These are phyloP conservation scores for Diachrysia chrysitis DNA, from an alignment of 2,888 invertebrate species.

Conservation along the genomic window DNA sequence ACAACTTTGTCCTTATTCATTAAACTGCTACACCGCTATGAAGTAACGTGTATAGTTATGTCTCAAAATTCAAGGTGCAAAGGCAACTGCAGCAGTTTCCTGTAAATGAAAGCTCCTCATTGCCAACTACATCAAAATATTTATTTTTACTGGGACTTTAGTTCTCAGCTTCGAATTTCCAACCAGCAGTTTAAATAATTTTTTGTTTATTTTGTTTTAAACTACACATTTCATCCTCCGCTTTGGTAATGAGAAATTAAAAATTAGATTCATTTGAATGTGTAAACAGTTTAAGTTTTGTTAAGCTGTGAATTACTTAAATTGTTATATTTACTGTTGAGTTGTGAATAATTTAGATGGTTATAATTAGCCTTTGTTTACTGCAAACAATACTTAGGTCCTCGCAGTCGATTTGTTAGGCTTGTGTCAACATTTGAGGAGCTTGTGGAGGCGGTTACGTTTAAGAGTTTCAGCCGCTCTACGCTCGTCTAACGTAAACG, in stretches of 20 bases:
- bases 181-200: slow-evolving; percentile 34
- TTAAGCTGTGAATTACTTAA: neutral
- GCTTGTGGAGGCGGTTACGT: slow-evolving; percentile 49
- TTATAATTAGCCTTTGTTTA: slow-evolving; percentile 63
- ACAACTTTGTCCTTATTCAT: too few species aligned
- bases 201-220: slow-evolving; percentile 46
- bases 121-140: slow-evolving; percentile 53
- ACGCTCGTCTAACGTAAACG: slow-evolving; percentile 32
- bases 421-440: slow-evolving; percentile 63
- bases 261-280: slow-evolving; percentile 3
- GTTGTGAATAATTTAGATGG: slow-evolving; percentile 61
- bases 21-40: too few species aligned
- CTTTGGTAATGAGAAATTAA: slow-evolving; percentile 5
- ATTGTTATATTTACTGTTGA: too few species aligned
- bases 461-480: slow-evolving; percentile 50
- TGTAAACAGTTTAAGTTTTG: neutral
- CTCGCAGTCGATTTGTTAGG: slow-evolving; percentile 61
- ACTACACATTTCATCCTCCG: slow-evolving; percentile 11
- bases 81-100: slow-evolving; percentile 18
- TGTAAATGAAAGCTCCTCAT: slow-evolving; percentile 29
- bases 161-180: slow-evolving; percentile 33
- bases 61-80: slow-evolving; percentile 13
- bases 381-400: slow-evolving; percentile 59
- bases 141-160: slow-evolving; percentile 43
- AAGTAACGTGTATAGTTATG: too few species aligned